phyloP scores from a whole-genome alignment of 1,140 invertebrate genomes.

The Epicauta chinensis region DNA sequence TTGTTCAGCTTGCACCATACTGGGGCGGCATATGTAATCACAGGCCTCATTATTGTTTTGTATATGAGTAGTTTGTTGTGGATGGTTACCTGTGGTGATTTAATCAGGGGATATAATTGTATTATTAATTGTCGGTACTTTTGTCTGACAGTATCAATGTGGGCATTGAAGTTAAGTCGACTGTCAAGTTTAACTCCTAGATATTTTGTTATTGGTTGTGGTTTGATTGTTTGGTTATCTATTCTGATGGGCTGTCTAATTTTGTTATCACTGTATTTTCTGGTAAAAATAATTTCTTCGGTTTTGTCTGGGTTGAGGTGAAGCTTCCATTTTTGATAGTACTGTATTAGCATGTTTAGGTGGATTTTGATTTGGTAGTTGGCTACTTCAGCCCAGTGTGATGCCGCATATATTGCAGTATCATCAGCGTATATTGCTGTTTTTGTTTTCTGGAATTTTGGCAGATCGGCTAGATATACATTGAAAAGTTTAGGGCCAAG shows the following conservation, averaged over 20 bases:
- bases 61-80: too few species aligned
- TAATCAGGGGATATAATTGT: too few species aligned
- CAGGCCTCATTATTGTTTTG: too few species aligned
- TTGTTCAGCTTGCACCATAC: too few species aligned
- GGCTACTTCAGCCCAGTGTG: not conserved
- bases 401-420: conserved; percentile 13
- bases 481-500: conserved; percentile 25
- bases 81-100: too few species aligned
- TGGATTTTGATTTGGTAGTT: conserved; percentile 11
- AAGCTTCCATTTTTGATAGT: conserved; percentile 20
- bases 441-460: conserved; percentile 14
- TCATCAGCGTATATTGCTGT: conserved; percentile 30
- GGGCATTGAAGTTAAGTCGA: conserved; percentile 22
- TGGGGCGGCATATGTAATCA: too few species aligned
- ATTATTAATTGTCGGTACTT: too few species aligned
- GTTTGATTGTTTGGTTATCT: not conserved
- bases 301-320: conserved; percentile 27
- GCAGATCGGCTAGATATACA: conserved; percentile 24
- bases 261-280: conserved; percentile 6
- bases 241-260: conserved; percentile 3
- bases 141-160: too few species aligned
- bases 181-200: conserved; percentile 29
- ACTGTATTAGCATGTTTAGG: not conserved
- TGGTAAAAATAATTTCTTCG: not conserved
- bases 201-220: conserved; percentile 27